phyloP scores from a whole-genome alignment of 1,140 invertebrate genomes.

The Dendroctonus ponderosae region DNA sequence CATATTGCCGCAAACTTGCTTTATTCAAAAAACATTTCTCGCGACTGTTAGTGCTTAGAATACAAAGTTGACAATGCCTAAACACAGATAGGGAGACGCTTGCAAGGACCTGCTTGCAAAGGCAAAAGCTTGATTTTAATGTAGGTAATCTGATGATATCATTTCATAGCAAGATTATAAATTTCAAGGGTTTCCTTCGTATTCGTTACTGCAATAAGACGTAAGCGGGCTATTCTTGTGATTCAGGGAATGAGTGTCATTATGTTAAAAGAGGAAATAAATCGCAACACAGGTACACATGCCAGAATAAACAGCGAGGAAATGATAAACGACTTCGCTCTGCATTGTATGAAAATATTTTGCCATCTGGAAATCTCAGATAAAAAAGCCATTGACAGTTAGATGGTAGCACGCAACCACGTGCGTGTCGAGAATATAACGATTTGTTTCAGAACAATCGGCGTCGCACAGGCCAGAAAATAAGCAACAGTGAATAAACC shows the following conservation, averaged over 20 bases:
- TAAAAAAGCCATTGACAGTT: conserved; percentile 25
- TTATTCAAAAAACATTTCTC: too few species aligned
- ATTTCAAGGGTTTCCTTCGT: too few species aligned
- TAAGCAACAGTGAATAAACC: too few species aligned
- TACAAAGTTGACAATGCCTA: too few species aligned
- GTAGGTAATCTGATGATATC: too few species aligned
- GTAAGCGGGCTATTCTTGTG: conserved; percentile 14
- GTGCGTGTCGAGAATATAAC: conserved; percentile 5
- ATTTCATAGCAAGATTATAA: too few species aligned
- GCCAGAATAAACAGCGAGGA: conserved; percentile 30
- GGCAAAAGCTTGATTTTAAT: too few species aligned
- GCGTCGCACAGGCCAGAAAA: neutral
- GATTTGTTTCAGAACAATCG: conserved; percentile 1
- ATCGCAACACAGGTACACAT: conserved; percentile 30
- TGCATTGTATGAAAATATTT: conserved; percentile 30
- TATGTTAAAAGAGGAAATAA: conserved; percentile 24
- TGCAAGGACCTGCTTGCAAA: too few species aligned
- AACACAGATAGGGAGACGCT: too few species aligned
- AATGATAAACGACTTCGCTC: conserved; percentile 25
- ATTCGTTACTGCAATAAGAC: neutral
- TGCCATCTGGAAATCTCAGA: conserved; percentile 28
- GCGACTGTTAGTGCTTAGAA: too few species aligned
- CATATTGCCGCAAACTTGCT: too few species aligned
- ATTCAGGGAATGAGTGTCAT: conserved; percentile 24
- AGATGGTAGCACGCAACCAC: conserved; percentile 7